Base-by-base conservation (phyloP, 2,888 invertebrate species). In the Dusona sp. region DNA sequence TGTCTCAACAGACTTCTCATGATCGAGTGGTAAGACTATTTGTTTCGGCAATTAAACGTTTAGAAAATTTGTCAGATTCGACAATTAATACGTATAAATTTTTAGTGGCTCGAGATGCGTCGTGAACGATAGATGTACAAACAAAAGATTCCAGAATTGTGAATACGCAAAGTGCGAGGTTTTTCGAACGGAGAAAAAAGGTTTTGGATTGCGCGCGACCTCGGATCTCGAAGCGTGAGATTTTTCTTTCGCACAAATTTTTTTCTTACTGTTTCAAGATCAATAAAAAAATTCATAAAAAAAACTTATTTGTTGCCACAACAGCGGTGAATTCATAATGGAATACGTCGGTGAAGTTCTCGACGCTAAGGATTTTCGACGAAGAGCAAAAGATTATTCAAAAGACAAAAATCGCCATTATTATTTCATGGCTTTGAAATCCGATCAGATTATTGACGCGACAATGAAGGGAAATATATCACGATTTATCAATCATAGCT, bases 331-430 rank as follows among this genome's bases (percentile, higher is more conserved):
- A 91, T 99, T 99, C 94, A 97, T 99, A 70, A 97, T 99, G 96
- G 99, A 99, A 94, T 99, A 99, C 94, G 98, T 99, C 0, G 99
- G 99, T 0, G 99, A 99, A 95, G 99, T 99, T 0, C 95, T 99
- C 11, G 97, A 98, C 94, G 97, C 97, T 73, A 97, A 97, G 89
- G 98, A 98, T 93, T 99, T 99, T 94, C 97, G 97, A 92, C 96
- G 96, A 79, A 96, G 99, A 9, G 98, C 98, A 0, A 97, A 97
- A 91, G 96, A 97, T 67, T 99, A 99, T 94, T 98, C 98, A 0
- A 97, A 97, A 90, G 97, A 98, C 85, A 98, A 98, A 93, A 98
- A 98, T 92, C 96, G 96, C 51, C 99, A 99, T 94, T 98, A 98
- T 94, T 99, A 99, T 94, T 99, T 99, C 94, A 99, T 99, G 99